A percentile compares a stretch with the other conserved stretches of the same genome.
These are phyloP conservation scores for Atrina japonica DNA, from an alignment of 2,888 invertebrate genomes.

Conservation along the genomic window DNA sequence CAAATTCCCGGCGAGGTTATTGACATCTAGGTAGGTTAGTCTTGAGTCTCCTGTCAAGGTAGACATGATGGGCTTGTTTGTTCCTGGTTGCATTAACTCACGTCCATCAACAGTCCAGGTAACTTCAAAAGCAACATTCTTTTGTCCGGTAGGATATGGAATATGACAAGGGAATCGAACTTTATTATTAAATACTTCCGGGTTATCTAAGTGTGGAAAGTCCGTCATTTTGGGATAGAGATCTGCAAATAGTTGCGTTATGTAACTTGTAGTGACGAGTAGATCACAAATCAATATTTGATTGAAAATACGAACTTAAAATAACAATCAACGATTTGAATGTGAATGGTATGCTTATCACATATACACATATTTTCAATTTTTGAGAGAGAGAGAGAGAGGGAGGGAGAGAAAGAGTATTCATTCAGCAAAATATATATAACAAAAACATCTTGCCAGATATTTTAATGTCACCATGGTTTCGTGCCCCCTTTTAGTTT, in stretches of 20 bases:
- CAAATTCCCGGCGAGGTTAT: conserved; percentile 23
- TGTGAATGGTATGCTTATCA: no score
- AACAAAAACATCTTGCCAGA: no score
- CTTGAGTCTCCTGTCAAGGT: conserved; percentile 34
- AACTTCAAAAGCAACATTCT: conserved; percentile 33
- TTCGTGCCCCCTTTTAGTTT: no score
- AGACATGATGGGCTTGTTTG: conserved; percentile 23
- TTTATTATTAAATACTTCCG: conserved; percentile 16
- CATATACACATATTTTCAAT: no score
- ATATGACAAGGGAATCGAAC: conserved; percentile 39
- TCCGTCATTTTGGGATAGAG: conserved; percentile 35
- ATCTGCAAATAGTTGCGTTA: conserved; percentile 17
- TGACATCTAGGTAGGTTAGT: conserved; percentile 25
- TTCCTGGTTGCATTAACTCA: conserved; percentile 11
- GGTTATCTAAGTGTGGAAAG: conserved; percentile 26
- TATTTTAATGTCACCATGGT: no score
- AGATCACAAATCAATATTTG: no score
- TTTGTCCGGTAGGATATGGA: conserved; percentile 23
- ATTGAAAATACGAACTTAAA: no score
- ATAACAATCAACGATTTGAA: no score
- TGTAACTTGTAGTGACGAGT: no score
- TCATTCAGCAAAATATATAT: no score
- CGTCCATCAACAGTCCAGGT: conserved; percentile 40
- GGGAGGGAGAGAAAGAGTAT: no score
- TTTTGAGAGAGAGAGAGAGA: no score